Evolutionary conservation across 2,797 vertebrate species (phyloP).

Genomic region (Phyllotis vaccarum): DNA sequence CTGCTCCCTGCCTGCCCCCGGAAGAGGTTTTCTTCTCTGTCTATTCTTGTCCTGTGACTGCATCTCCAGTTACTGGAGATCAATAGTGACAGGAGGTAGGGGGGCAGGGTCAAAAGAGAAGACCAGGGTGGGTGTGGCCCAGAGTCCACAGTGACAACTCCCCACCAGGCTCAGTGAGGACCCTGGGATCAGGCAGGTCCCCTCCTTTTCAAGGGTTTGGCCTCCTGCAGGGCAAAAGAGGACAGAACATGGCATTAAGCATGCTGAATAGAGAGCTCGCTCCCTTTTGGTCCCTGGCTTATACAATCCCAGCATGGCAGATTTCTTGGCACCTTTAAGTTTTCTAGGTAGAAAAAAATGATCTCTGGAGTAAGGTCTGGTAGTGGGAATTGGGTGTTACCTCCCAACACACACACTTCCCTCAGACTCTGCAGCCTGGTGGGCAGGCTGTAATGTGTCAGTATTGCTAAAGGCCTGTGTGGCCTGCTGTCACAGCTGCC

Average conservation of each 20-base stretch:
- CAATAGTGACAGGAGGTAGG: constrained; percentile 82
- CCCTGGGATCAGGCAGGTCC: not conserved
- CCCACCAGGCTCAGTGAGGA: not conserved
- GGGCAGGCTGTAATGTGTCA: not conserved
- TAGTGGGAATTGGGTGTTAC: too few species aligned
- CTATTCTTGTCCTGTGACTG: constrained; percentile 83
- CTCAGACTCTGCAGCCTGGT: not conserved
- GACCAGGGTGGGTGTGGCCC: rapidly evolving
- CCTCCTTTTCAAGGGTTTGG: not conserved
- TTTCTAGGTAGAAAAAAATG: not conserved
- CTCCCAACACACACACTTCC: too few species aligned
- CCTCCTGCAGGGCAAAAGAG: not conserved
- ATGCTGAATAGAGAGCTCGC: not conserved
- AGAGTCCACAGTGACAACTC: not conserved
- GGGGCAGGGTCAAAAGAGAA: not conserved
- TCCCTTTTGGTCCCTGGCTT: not conserved
- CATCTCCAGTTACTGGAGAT: constrained; percentile 85
- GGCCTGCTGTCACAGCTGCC: rapidly evolving
- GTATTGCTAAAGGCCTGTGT: rapidly evolving
- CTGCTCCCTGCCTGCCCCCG: not conserved
- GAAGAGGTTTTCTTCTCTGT: constrained; percentile 73
- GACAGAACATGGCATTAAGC: not conserved
- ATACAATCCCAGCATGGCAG: not conserved
- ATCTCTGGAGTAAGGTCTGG: not conserved
- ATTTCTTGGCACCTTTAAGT: not conserved